phyloP scores from a whole-genome alignment of 2,113 vertebrate genomes.

The Holacanthus passer region DNA sequence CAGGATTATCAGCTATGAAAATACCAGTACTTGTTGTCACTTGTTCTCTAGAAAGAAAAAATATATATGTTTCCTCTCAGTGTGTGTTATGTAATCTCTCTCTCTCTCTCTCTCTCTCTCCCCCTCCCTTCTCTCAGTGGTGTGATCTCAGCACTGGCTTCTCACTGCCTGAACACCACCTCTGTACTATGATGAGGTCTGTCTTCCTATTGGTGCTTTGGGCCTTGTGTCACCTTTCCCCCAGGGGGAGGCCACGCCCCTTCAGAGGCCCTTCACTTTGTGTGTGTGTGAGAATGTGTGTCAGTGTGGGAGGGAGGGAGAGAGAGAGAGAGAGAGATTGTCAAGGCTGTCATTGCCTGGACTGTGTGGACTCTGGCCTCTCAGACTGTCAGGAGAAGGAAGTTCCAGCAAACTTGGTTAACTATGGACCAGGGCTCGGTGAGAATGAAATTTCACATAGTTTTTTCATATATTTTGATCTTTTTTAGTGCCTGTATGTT shows the following conservation, averaged over 20 bases:
- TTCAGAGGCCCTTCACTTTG: neutral
- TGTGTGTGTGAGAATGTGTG: conserved; percentile 8
- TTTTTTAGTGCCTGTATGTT: neutral
- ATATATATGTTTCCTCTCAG: neutral
- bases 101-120: neutral
- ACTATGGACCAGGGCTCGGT: conserved; percentile 77
- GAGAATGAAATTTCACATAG: conserved; percentile 34
- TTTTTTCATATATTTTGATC: neutral
- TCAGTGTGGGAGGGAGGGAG: conserved; percentile 13
- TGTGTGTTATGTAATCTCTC: neutral
- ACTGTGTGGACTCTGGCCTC: conserved; percentile 60
- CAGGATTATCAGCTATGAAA: neutral
- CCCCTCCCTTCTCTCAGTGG: conserved; percentile 54
- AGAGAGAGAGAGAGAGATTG: neutral
- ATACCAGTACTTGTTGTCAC: neutral
- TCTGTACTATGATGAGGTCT: conserved; percentile 14
- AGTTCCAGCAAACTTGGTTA: neutral
- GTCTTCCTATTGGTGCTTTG: conserved; percentile 58
- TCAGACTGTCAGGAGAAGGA: neutral
- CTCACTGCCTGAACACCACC: conserved; percentile 31
- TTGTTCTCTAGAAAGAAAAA: neutral
- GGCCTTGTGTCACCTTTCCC: conserved; percentile 46
- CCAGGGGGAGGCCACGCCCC: conserved; percentile 26
- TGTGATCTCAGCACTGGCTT: conserved; percentile 50
- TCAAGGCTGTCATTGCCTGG: neutral